Evolutionary conservation across 2,888 invertebrate genomes (phyloP).

Genomic region (Conops quadrifasciatus): DNA sequence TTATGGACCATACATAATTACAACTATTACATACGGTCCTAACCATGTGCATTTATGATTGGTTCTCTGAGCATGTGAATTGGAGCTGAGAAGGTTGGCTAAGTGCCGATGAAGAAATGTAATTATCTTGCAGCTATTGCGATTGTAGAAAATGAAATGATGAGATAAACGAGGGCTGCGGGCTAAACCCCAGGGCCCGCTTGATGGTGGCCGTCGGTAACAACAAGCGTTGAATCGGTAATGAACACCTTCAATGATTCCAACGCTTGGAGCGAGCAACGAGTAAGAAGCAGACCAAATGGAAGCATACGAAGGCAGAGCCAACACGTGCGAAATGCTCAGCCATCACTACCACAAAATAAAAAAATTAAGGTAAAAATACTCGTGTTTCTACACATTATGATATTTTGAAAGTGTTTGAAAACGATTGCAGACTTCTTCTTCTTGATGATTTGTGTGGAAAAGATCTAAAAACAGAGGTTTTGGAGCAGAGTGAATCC

Average conservation of each 20-base stretch:
- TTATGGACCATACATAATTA: conserved; percentile 62
- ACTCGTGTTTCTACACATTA: not conserved
- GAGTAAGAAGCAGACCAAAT: no score
- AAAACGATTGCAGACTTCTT: conserved; percentile 3
- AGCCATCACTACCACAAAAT: not conserved
- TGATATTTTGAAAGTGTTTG: conserved; percentile 31
- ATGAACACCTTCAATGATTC: conserved; percentile 39
- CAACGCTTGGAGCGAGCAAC: conserved; percentile 5
- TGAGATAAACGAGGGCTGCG: conserved; percentile 50
- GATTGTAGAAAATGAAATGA: conserved; percentile 42
- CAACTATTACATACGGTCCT: conserved; percentile 45
- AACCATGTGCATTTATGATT: conserved; percentile 43
- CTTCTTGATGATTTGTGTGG: not conserved
- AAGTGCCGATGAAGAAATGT: conserved; percentile 50
- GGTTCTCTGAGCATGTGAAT: not conserved
- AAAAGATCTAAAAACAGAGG: not conserved
- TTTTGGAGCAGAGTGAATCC: not conserved
- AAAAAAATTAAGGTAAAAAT: not conserved
- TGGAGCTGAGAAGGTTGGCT: not conserved
- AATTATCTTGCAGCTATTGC: conserved; percentile 55
- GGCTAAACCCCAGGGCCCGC: conserved; percentile 6
- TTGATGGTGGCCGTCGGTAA: conserved; percentile 14
- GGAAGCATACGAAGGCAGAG: not conserved
- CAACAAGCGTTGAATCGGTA: conserved; percentile 39
- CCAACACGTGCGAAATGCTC: not conserved